These are phyloP conservation scores for Trypoxylon attenuatum DNA, from an alignment of 2,888 invertebrate species.

Conservation along the genomic window DNA sequence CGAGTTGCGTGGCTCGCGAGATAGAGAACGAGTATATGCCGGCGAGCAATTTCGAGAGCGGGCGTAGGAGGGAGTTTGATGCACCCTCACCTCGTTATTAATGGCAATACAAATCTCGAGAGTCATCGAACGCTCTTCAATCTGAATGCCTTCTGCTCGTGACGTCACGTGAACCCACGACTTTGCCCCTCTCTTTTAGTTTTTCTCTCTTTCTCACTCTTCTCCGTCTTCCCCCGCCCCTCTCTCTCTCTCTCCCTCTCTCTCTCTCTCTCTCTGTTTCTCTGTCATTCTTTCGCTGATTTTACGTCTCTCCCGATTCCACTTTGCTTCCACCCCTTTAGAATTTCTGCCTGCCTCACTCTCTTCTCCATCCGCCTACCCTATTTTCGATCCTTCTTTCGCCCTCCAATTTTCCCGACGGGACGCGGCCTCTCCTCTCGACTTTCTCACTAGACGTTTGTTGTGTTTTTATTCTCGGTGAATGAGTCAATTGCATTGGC, in stretches of 20 bases:
- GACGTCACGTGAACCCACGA: conserved; percentile 66
- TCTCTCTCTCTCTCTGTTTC: conserved; percentile 5
- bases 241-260: neutral
- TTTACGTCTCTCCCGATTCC: neutral
- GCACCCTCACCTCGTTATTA: conserved; percentile 70
- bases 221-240: neutral
- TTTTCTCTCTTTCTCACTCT: conserved; percentile 2
- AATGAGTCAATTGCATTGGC: conserved; percentile 72
- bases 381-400: neutral
- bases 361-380: neutral
- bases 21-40: conserved; percentile 5
- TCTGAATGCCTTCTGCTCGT: conserved; percentile 74
- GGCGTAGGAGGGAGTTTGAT: conserved; percentile 31
- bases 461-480: conserved; percentile 71
- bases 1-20: too few relatives aligned
- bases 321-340: neutral
- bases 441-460: conserved; percentile 52
- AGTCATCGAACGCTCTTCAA: conserved; percentile 74
- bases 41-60: conserved; percentile 19
- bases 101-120: conserved; percentile 74
- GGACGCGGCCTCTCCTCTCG: neutral
- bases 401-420: neutral
- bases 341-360: neutral
- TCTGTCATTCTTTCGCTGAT: too few relatives aligned
- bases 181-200: conserved; percentile 31